phyloP scores from a whole-genome alignment of 2,888 invertebrate genomes.

The Encarsia formosa region DNA sequence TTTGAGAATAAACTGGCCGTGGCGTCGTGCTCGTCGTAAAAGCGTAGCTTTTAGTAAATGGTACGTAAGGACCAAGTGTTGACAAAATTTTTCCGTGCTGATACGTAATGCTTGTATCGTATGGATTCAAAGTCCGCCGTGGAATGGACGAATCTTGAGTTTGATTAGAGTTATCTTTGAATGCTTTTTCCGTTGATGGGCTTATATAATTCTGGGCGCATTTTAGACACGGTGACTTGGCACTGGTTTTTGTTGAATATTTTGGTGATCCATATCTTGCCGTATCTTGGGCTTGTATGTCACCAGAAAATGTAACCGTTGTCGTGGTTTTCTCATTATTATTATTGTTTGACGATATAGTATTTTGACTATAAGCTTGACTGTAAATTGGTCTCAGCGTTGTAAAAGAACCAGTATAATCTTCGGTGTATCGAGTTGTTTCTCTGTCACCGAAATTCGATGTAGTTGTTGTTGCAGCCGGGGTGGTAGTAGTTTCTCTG shows the following conservation, averaged over 20 bases:
- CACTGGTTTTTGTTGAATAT: slow-evolving; percentile 28
- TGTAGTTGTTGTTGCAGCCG: slow-evolving; percentile 9
- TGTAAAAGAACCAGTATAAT: slow-evolving; percentile 15
- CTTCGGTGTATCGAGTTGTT: slow-evolving; percentile 6
- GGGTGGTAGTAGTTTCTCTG: slow-evolving; percentile 12
- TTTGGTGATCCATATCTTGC: slow-evolving; percentile 19
- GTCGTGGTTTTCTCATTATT: slow-evolving; percentile 11
- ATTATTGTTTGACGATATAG: slow-evolving; percentile 11
- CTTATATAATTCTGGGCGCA: slow-evolving; percentile 37
- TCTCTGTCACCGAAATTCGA: slow-evolving; percentile 7
- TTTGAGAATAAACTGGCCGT: slow-evolving; percentile 36
- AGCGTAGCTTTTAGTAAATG: slow-evolving; percentile 46
- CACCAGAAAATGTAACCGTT: background rate
- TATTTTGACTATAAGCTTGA: slow-evolving; percentile 8
- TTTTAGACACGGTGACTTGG: slow-evolving; percentile 28
- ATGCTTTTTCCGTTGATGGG: slow-evolving; percentile 41
- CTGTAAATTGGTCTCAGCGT: slow-evolving; percentile 17
- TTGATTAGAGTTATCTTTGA: slow-evolving; percentile 14
- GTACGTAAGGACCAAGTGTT: slow-evolving; percentile 44
- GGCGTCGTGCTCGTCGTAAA: slow-evolving; percentile 36
- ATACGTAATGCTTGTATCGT: slow-evolving; percentile 43
- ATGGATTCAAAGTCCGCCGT: slow-evolving; percentile 38
- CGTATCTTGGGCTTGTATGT: slow-evolving; percentile 16
- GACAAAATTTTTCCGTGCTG: slow-evolving; percentile 43
- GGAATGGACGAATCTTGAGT: slow-evolving; percentile 26